These are phyloP conservation scores for Margarornis squamiger DNA, from an alignment of 2,797 vertebrate genomes.

Conservation along the genomic window DNA sequence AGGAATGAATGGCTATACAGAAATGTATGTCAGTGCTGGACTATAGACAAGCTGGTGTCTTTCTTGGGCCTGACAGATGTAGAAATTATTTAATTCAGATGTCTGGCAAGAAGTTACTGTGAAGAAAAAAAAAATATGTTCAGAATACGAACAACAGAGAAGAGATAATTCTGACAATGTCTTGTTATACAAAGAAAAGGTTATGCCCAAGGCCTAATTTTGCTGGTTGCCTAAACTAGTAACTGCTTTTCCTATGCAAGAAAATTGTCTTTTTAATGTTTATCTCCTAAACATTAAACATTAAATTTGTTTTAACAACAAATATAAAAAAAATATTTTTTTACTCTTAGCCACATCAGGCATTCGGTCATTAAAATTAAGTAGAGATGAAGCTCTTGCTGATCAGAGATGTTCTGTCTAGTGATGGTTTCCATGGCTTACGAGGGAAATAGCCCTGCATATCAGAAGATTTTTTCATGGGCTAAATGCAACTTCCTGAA, in stretches of 20 bases:
- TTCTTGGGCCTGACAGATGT: neutral
- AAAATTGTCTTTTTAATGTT: neutral
- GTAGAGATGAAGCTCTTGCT: neutral
- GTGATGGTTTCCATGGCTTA: neutral
- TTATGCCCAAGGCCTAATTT: neutral
- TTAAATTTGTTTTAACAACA: neutral
- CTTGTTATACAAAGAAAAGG: neutral
- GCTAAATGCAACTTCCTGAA: neutral
- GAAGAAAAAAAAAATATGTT: neutral
- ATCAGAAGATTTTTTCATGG: neutral
- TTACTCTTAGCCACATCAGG: neutral
- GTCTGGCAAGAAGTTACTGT: neutral
- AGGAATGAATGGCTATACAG: neutral
- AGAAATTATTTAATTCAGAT: neutral
- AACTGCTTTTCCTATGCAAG: neutral
- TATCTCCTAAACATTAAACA: neutral
- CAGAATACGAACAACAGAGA: neutral
- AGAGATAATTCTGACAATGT: neutral
- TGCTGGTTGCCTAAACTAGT: neutral
- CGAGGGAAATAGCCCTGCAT: neutral
- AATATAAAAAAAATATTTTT: neutral
- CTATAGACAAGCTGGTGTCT: neutral
- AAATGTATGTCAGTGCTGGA: fast-evolving
- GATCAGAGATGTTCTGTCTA: neutral
- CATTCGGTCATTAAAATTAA: neutral